phyloP scores from a whole-genome alignment of 2,797 vertebrate genomes.

The Stomatorhinus walkeri region DNA sequence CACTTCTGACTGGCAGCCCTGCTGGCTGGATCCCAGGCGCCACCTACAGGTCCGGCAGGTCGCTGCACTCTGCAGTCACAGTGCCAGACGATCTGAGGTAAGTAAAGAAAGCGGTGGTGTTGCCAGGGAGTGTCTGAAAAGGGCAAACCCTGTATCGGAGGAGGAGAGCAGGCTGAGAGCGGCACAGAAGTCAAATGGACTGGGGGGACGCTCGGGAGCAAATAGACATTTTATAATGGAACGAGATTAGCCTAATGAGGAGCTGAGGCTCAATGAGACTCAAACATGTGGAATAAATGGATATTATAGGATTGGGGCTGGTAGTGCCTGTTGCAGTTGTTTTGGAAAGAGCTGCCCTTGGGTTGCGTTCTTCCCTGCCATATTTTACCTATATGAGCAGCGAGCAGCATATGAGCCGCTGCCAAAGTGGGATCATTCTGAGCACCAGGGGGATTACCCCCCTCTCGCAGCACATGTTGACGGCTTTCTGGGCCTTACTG shows the following conservation, averaged over 20 bases:
- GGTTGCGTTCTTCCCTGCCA: background rate
- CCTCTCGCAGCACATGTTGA: background rate
- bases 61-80: background rate
- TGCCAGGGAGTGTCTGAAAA: background rate
- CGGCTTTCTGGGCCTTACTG: background rate
- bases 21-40: background rate
- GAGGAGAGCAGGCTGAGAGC: background rate
- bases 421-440: background rate
- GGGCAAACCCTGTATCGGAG: background rate
- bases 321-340: background rate
- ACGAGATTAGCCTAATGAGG: background rate
- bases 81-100: background rate
- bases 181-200: background rate
- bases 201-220: background rate
- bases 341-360: background rate
- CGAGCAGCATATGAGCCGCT: background rate
- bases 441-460: background rate
- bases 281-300: background rate
- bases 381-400: background rate
- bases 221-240: constrained; percentile 7
- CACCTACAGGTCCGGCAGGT: background rate
- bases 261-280: background rate
- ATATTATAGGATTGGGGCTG: background rate
- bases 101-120: background rate
- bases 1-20: background rate